Percentiles rank a stretch among this genome's conserved stretches.
These are phyloP conservation scores for Aurelia aurita DNA, from an alignment of 30 jellyfish, hydroid and myxozoan species.

Conservation along the genomic window DNA sequence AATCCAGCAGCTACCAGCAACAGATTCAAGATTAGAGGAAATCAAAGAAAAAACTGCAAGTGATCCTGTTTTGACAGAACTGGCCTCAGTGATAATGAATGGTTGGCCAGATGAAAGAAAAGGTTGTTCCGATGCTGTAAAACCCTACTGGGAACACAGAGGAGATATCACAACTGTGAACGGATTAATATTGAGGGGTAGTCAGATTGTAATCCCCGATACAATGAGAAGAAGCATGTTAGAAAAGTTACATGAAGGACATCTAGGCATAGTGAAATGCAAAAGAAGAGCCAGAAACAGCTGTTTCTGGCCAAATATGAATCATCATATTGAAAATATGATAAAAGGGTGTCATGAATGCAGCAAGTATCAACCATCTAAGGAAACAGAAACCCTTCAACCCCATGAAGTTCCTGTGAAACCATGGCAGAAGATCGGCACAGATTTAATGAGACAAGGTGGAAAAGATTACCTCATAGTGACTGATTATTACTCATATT, in stretches of 20 bases:
- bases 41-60: neutral
- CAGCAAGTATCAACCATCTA: constrained; percentile 30
- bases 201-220: constrained; percentile 14
- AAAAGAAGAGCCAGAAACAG: constrained; percentile 31
- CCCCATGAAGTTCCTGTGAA: no score
- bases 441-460: constrained; percentile 3
- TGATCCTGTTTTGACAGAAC: neutral
- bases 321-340: constrained; percentile 16
- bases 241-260: constrained; percentile 18
- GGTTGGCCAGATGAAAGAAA: constrained; percentile 51
- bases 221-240: constrained; percentile 10
- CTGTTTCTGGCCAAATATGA: constrained; percentile 28
- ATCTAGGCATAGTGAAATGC: constrained; percentile 33
- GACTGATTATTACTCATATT: constrained; percentile 1
- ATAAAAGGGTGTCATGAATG: constrained; percentile 5
- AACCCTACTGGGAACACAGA: constrained; percentile 35
- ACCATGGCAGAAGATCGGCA: constrained; percentile 4
- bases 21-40: constrained; percentile 24
- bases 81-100: neutral
- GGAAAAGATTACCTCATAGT: neutral
- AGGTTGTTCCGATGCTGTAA: constrained; percentile 18
- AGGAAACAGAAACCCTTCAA: neutral
- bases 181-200: constrained; percentile 15
- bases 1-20: constrained; percentile 23
- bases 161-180: constrained; percentile 7